Base-by-base conservation (phyloP, 2,797 vertebrate species). In the Brachymystax lenok region DNA sequence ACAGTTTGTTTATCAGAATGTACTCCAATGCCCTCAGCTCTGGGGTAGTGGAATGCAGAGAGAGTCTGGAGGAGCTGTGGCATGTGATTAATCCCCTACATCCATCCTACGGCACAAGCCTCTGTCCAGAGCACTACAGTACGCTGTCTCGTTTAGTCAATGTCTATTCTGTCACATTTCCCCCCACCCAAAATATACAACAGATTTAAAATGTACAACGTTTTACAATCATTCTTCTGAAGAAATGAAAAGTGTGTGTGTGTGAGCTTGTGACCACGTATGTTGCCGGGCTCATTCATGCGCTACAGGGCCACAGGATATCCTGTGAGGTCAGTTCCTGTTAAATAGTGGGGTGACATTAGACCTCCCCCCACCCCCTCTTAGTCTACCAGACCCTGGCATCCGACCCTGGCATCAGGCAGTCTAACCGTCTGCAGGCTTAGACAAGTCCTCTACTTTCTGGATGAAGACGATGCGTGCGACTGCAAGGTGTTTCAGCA, bases 201-300 rank as follows among this genome's bases (percentile, higher is more conserved):
- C 64, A 69, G 51, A 35, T 78, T 84, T 85, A 73, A 86, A 86
- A 90, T 84, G 73, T 82, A 86, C 87, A 87, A 84, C 56, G 81
- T 80, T 88, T 89, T 85, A 89, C 85, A 86, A 87, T 89, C 86
- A 80, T 82, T 90, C 77, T 81, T 80, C 82, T 79, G 73, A 80
- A 74, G 77, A 82, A 78, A 79, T 83, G 82, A 83, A 75, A 79
- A 79, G 52, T 52, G 69, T 27, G 6, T 79, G 30, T 35, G 28
- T 67, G 35, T 69, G 74, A 82, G 61, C 75, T n/a, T 73, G 63
- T 73, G 35, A 35, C 50, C 73, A 75, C 63, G 66, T 24, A 52
- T 64, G 64, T 64, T 27, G 33, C 56, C 17, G 56, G 28, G 78
- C 81, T 74, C 74, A 83, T 73, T 85, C 71, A 79, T 78, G 83